These are phyloP conservation scores for Alethe diademata DNA, from an alignment of 2,113 vertebrate species.

Conservation along the genomic window DNA sequence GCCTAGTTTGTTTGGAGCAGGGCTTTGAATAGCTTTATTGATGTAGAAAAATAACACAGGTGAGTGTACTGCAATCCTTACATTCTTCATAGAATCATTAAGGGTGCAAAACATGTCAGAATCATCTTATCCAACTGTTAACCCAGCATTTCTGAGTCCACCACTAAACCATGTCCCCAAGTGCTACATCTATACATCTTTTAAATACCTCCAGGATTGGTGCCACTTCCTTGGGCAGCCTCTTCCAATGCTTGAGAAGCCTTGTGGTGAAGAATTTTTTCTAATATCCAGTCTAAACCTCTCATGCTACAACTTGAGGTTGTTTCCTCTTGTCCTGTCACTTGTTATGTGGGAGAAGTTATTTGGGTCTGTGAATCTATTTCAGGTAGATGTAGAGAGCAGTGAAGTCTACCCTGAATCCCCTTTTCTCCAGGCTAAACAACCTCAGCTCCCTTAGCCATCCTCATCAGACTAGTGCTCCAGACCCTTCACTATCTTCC, in stretches of 20 bases:
- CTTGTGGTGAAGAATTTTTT: background rate
- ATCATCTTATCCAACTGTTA: background rate
- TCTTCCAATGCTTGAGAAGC: background rate
- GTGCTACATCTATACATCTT: background rate
- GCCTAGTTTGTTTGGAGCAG: background rate
- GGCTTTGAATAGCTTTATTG: background rate
- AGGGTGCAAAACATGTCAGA: background rate
- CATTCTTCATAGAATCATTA: background rate
- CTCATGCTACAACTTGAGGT: background rate
- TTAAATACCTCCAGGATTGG: background rate
- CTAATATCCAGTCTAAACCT: background rate
- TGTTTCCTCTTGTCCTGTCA: background rate
- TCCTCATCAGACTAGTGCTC: background rate
- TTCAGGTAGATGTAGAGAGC: background rate
- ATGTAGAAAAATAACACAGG: background rate
- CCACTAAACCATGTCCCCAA: background rate
- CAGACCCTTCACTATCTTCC: background rate
- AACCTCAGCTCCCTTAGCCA: background rate
- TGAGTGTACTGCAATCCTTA: background rate
- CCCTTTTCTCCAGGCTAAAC: background rate
- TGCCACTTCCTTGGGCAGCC: background rate
- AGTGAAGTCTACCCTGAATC: background rate
- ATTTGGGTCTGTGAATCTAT: too few relatives aligned
- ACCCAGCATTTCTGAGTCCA: background rate
- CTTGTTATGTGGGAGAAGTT: background rate